Evolutionary conservation across 2,888 invertebrate genomes (phyloP), one percentile per base, ranked within the genome.

Genomic region (Trichogramma dendrolimi): DNA sequence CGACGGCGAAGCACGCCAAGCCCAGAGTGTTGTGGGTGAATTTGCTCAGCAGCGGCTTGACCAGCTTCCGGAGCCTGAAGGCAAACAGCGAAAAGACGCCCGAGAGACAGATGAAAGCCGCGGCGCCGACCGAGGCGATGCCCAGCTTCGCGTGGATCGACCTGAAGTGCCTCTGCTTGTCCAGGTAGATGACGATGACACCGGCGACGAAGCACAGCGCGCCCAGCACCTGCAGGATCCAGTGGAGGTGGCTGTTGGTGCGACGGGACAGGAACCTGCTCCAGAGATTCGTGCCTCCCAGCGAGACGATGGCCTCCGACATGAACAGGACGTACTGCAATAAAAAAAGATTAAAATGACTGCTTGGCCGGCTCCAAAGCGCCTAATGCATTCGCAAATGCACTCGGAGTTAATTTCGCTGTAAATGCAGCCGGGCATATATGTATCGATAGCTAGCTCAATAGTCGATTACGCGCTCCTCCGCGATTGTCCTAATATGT

Each of bases 11-110:
- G 3, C 84, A 81, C 53, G 80, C 75, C 8, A 82, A 74, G 7
- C 84, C 85, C 3, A 84, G 76, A n/a, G 82, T 75, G 62, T 84
- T 77, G 72, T 85, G 85, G 8, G 81, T 64, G 7, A 83, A 81
- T 68, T 84, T 84, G 27, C 81, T 69, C 1, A 81, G 79, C 14
- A 83, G 81, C 44, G 82, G 83, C 61, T 80, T 81, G 62, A 84
- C 72, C 68, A 78, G 71, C 50, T 83, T 71, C 1, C 83, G 80
- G 4, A 85, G 80, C 71, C 82, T 82, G 10, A 80, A 72, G 0
- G 84, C 83, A 72, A 83, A 83, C 38, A 84, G 74, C 1, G 83
- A 81, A 6, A 82, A 70, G 61, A 83, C 75, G 4, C 85, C 85
- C 1, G 81, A 80, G 46, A 83, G 61, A 60, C 81, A 80, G 55